phyloP scores from a whole-genome alignment of 2,888 invertebrate species.

The Tetheella fluctuosa region DNA sequence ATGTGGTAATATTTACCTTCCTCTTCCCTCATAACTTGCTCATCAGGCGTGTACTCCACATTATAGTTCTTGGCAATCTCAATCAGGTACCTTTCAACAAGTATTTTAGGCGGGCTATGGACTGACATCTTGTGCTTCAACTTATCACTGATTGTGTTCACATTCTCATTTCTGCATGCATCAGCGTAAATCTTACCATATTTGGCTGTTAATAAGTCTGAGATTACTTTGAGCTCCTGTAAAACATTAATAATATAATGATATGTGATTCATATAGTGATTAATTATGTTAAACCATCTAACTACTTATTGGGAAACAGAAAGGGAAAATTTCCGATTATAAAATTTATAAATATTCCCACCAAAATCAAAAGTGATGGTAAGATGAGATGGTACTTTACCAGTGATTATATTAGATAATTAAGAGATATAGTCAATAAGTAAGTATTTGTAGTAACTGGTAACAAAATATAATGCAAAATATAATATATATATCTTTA shows the following conservation, averaged over 20 bases:
- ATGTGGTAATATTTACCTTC: slow-evolving; percentile 61
- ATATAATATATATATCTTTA: too few relatives aligned
- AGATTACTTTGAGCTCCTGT: slow-evolving; percentile 90
- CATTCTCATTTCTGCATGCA: slow-evolving; percentile 91
- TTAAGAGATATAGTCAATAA: too few relatives aligned
- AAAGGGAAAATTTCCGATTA: neutral
- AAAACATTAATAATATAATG: slow-evolving; percentile 26
- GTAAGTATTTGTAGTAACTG: too few relatives aligned
- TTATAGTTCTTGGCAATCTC: slow-evolving; percentile 98
- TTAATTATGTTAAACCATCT: neutral
- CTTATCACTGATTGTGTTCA: slow-evolving; percentile 94
- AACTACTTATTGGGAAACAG: neutral
- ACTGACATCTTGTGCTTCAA: slow-evolving; percentile 96
- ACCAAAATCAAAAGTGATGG: too few relatives aligned
- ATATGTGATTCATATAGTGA: neutral
- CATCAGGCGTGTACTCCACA: slow-evolving; percentile 97
- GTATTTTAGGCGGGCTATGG: slow-evolving; percentile 96
- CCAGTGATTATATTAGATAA: too few relatives aligned
- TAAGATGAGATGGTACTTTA: too few relatives aligned
- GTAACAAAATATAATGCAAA: too few relatives aligned
- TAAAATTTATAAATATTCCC: too few relatives aligned
- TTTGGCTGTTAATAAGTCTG: slow-evolving; percentile 94
- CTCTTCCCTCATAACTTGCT: slow-evolving; percentile 93
- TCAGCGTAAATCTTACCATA: slow-evolving; percentile 98
- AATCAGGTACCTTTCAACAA: slow-evolving; percentile 96